Evolutionary conservation across 2,888 invertebrate genomes (phyloP), one percentile per base, ranked within the genome.

Genomic region (Lycia hirtaria): DNA sequence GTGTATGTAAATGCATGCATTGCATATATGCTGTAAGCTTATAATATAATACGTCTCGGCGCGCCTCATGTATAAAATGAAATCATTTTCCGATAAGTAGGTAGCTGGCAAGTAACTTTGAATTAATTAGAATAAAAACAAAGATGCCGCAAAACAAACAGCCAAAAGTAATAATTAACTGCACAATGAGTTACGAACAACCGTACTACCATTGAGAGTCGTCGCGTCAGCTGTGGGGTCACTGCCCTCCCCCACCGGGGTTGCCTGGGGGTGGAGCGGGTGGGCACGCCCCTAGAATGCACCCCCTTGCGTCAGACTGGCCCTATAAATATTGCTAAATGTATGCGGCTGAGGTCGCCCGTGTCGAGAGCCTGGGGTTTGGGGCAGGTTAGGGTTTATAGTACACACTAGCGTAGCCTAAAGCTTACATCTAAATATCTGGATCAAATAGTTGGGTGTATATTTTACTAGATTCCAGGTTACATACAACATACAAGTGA

Each of bases 141-240:
- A 28, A 24, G 33, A 59, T 40, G 43, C 19, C 58, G 61, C 62
- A 60, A 65, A 61, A 60, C 56, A 47, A 49, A 62, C 50, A 41
- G 57, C 28, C 10, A 43, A 37, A 45, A 55, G 51, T 41, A 62
- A 65, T 64, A 59, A 63, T 66, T 66, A 66, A 22, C 43, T 26
- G 10, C 35, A 56, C 60, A 40, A 32, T 7, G 28, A 44, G 20
- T 35, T 37, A 57, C 57, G 40, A 56, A 64, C 54, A 56, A 51
- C 49, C 72, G 78, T 84, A 85, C 83, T 81, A 84, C 85, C 87
- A 83, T 86, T 83, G 73, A 80, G 65, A 49, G 67, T 32, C 64
- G 76, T 44, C 78, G 76, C 82, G 86, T 88, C 88, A 88, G 88
- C 88, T 88, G 88, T 78, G 74, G 74, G 86, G 73, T 85, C 81